Percentiles rank a stretch among this genome's conserved stretches.
phyloP scores from a whole-genome alignment of 2,797 vertebrate species.

The Acrossocheilus fasciatus region DNA sequence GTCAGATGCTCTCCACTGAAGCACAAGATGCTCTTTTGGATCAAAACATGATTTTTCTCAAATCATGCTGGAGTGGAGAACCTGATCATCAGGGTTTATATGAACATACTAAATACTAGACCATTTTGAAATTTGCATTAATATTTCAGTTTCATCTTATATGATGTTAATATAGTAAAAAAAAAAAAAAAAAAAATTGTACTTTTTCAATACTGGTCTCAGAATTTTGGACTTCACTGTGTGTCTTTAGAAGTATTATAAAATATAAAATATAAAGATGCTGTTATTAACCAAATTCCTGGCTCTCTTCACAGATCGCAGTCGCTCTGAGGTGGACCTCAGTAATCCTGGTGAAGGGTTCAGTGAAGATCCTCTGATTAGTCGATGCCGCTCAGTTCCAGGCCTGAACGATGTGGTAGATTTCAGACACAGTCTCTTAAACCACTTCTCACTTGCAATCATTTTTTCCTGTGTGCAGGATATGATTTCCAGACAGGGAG shows the following conservation, averaged over 20 bases:
- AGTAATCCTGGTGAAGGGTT: conserved; percentile 82
- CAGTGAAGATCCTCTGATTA: conserved; percentile 82
- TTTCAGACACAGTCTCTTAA: conserved; percentile 5
- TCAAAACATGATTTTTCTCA: background rate
- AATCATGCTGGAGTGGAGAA: background rate
- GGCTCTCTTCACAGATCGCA: conserved; percentile 80
- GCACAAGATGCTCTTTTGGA: background rate
- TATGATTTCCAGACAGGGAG: conserved; percentile 11
- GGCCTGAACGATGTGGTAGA: conserved; percentile 87
- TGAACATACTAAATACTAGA: background rate
- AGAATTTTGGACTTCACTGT: background rate
- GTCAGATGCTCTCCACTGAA: background rate
- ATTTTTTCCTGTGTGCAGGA: background rate
- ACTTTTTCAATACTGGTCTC: no score
- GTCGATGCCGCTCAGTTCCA: conserved; percentile 89
- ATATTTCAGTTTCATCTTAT: background rate
- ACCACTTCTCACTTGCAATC: conserved; percentile 10
- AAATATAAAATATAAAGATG: background rate
- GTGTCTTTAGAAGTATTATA: conserved; percentile 2
- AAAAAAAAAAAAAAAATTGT: background rate
- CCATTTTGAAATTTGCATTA: background rate
- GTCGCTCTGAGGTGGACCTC: conserved; percentile 91
- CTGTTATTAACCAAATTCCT: no score
- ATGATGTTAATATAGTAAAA: background rate
- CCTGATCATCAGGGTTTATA: background rate